Base-by-base conservation (phyloP, 2,113 vertebrate genomes). In the Genyomyrus donnyi region DNA sequence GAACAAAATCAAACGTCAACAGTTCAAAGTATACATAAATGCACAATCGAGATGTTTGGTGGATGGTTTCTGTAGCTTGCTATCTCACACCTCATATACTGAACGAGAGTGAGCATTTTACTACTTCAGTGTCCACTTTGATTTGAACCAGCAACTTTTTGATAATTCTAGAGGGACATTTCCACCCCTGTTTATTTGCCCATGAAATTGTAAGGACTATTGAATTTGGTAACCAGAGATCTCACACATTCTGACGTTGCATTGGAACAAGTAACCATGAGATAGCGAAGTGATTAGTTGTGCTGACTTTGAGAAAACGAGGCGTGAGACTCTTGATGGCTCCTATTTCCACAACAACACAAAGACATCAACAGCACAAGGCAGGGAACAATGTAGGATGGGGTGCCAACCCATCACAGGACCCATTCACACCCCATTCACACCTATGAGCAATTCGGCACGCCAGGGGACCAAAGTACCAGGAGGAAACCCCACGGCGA, bases 271-370 rank as follows among this genome's bases (percentile, higher is more conserved):
- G 70, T 35, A 39, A 77, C 74, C 35, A 19, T 80, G 74, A 42
- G 35, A 3, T 35, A 74, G 66, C 8, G 0, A 42, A 7, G 80
- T 48, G 9, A 42, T 84, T 39, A 19, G 31, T 84, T 24, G 6
- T 46, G 21, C 2, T 48, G 83, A 49, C 42, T 66, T 66, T 48
- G 45, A 70, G 11, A 53, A 58, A 53, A 35, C 13, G 46, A 42
- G 53, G 77, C 46, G 13, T 13, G 80, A 89, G 42, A 70, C n/a
- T 70, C 62, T 11, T 31, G 62, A 31, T 70, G 3, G 52, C 5
- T 45, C 9, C 9, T 21, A 89, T 89, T 85, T 85, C 80, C 89
- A 89, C 52, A 89, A 85, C 89, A 89, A 89, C 31, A 58, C 27
- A 46, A 39, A 46, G 27, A 85, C 24, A 46, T 85, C 19, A 62